A percentile compares a stretch with the other conserved stretches of the same genome.
phyloP scores from a whole-genome alignment of 1,140 invertebrate species.

The Manduca sexta region DNA sequence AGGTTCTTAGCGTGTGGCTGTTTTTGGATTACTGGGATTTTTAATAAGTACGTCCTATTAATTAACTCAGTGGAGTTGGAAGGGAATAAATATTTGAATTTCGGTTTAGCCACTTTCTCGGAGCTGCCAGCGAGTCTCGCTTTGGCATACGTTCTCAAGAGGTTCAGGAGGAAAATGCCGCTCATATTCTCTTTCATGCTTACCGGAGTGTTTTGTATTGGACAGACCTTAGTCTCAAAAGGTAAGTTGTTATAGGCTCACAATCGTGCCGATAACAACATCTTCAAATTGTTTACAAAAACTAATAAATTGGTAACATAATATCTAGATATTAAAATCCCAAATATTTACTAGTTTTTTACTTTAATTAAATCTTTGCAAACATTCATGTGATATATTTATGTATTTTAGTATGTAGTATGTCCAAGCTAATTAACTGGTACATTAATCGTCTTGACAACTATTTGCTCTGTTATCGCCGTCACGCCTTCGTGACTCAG shows the following conservation, averaged over 20 bases:
- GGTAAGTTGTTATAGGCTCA: no score
- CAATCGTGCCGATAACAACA: no score
- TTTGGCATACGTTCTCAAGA: constrained; percentile 47
- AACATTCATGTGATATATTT: not conserved
- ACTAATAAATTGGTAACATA: no score
- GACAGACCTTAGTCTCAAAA: constrained; percentile 38
- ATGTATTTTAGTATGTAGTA: no score
- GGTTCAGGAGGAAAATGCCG: constrained; percentile 39
- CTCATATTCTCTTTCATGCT: constrained; percentile 35
- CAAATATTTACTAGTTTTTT: no score
- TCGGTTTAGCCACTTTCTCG: constrained; percentile 76
- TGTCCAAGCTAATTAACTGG: no score
- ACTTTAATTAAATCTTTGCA: not conserved
- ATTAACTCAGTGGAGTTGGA: constrained; percentile 83
- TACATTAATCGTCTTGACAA: no score
- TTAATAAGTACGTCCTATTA: constrained; percentile 86
- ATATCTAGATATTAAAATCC: no score
- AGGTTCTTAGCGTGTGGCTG: constrained; percentile 75
- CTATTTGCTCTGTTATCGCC: no score
- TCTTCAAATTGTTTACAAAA: no score
- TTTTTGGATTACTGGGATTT: constrained; percentile 80
- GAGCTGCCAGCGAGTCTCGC: constrained; percentile 81
- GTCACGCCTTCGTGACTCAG: no score
- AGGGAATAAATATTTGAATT: constrained; percentile 80
- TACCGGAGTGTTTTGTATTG: constrained; percentile 34